Conservation (phyloP, 1,140 invertebrate species). For the Adelges cooleyi region DNA sequence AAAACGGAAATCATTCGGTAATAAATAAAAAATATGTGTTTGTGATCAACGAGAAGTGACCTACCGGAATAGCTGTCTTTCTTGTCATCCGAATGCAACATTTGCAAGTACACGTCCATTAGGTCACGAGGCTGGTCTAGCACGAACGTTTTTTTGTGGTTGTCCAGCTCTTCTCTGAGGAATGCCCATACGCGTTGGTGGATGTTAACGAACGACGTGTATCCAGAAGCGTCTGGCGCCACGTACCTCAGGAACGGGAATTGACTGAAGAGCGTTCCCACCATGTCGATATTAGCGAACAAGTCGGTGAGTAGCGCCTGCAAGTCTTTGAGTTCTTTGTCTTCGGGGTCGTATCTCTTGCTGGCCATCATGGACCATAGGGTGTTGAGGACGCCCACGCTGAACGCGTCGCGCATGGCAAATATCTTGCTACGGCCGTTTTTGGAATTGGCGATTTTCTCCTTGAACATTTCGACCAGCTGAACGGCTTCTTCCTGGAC, state of each 20-base stretch:
- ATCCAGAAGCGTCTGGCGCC: constrained; percentile 62
- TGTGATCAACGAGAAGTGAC: not conserved
- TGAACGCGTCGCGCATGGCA: constrained; percentile 58
- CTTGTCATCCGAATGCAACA: constrained; percentile 42
- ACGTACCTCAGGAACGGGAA: constrained; percentile 62
- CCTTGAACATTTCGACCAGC: constrained; percentile 45
- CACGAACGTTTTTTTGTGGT: constrained; percentile 57
- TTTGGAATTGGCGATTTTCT: constrained; percentile 36
- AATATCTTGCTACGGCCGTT: constrained; percentile 39
- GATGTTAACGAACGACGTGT: constrained; percentile 55
- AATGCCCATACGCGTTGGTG: constrained; percentile 61
- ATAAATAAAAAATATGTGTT: not conserved
- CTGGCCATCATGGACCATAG: constrained; percentile 80
- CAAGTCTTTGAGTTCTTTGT: constrained; percentile 52
- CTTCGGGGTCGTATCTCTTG: constrained; percentile 45
- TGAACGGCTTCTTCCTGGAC: constrained; percentile 55
- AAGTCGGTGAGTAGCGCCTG: constrained; percentile 56
- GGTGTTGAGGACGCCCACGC: constrained; percentile 67
- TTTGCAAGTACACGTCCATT: constrained; percentile 71
- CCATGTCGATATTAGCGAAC: constrained; percentile 62
- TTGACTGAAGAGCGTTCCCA: constrained; percentile 61
- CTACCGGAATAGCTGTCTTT: constrained; percentile 40
- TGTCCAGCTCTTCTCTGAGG: constrained; percentile 54
- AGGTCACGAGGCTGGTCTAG: constrained; percentile 57
- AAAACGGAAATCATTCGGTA: constrained; percentile 34